A percentile compares a stretch with the other conserved stretches of the same genome.
Evolutionary conservation across 1,140 invertebrate species (phyloP).

Genomic region (Neuroterus valhalla): DNA sequence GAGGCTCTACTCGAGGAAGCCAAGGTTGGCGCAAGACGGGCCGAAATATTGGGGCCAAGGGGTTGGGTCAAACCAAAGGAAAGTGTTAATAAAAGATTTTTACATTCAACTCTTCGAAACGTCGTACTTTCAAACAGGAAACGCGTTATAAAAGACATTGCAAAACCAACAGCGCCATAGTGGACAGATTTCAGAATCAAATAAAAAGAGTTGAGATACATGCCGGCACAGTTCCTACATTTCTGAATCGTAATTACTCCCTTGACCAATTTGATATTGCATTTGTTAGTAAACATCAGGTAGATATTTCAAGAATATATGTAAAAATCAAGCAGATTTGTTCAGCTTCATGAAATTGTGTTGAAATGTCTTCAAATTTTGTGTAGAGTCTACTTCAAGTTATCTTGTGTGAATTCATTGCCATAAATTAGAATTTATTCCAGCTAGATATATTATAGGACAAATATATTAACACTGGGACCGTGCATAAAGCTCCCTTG

Average conservation of each 20-base stretch:
- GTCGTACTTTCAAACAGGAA: slow-evolving; percentile 66
- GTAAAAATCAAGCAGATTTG: not conserved
- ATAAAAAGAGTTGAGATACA: not conserved
- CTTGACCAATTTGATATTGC: not conserved
- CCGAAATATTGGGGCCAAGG: slow-evolving; percentile 79
- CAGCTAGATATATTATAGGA: too few relatives aligned
- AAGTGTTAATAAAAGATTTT: slow-evolving; percentile 78
- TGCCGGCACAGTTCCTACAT: not conserved
- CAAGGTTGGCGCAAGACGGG: slow-evolving; percentile 77
- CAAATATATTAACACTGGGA: too few relatives aligned
- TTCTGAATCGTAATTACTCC: not conserved
- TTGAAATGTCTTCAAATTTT: too few relatives aligned
- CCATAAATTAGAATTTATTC: too few relatives aligned
- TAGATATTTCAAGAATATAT: not conserved
- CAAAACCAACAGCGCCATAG: not conserved
- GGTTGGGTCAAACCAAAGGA: slow-evolving; percentile 79
- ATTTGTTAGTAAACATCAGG: not conserved
- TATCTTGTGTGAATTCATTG: too few relatives aligned
- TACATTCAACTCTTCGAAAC: slow-evolving; percentile 71
- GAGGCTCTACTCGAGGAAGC: slow-evolving; percentile 80
- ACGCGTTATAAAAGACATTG: slow-evolving; percentile 34
- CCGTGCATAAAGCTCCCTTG: too few relatives aligned
- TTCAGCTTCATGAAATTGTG: not conserved
- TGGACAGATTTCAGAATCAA: not conserved
- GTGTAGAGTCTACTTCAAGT: too few relatives aligned